phyloP scores from a whole-genome alignment of 2,888 invertebrate genomes.

The Melipona bicolor region DNA sequence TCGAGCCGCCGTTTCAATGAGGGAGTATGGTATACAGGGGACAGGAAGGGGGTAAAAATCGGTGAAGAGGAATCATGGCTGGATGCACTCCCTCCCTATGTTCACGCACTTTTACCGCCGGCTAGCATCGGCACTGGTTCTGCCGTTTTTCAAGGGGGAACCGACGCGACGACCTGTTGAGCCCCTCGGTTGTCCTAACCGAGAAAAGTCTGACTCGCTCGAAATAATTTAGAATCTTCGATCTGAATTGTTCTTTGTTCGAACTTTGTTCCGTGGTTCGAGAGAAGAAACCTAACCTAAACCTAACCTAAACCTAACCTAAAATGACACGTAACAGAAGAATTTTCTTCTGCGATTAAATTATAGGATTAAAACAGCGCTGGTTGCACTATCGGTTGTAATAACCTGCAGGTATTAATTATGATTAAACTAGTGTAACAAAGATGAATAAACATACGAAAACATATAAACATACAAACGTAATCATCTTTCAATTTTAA shows the following conservation, averaged over 20 bases:
- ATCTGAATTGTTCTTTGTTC: not conserved
- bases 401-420: no score
- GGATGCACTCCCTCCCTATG: constrained; percentile 82
- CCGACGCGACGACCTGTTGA: constrained; percentile 72
- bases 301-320: no score
- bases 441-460: no score
- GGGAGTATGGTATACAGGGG: constrained; percentile 60
- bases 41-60: constrained; percentile 82
- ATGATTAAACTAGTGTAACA: no score
- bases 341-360: not conserved
- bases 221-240: not conserved
- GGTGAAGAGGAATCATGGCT: constrained; percentile 82
- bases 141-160: constrained; percentile 68
- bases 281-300: no score
- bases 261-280: not conserved
- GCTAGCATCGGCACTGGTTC: constrained; percentile 66
- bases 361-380: no score
- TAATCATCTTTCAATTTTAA: no score
- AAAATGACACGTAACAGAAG: not conserved
- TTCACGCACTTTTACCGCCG: constrained; percentile 80
- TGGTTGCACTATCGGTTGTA: no score
- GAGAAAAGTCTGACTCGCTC: constrained; percentile 44
- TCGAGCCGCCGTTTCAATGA: constrained; percentile 59
- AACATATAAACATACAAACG: no score
- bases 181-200: constrained; percentile 47